Base-by-base conservation (phyloP, 2,113 vertebrate species). In the Sinocyclocheilus rhinocerous region DNA sequence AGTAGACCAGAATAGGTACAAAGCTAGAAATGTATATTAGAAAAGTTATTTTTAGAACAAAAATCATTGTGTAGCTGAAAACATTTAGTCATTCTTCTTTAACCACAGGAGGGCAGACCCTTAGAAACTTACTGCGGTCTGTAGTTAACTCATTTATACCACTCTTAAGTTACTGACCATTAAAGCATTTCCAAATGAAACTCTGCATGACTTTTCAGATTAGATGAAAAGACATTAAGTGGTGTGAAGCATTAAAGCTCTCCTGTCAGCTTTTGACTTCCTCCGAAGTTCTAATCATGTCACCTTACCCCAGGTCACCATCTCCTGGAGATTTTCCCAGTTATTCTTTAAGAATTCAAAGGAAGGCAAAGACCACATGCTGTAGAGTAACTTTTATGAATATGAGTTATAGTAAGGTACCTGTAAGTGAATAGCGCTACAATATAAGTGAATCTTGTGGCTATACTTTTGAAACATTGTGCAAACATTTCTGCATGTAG, bases 21-120 rank as follows among this genome's bases (percentile, higher is more conserved):
- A n/a, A 22, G 20, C 7, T 76, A 26, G 7, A 50, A 50, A 18
- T 55, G 42, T 45, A 45, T 10, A 45, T 15, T 72, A 36, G 16
- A 72, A 39, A 26, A 63, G 22, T 65, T 65, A 65, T 65, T 65
- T 15, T 65, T 15, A 33, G 6, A 67, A 33, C 12, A 33, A 33
- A 16, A 33, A 15, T 29, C 33, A 36, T 72, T 42, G 18, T 39
- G 8, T 13, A 20, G 29, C 29, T 79, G 20, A 42, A 79, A 61
- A 79, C 1, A 39, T 78, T 12, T 52, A 57, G 42, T 18, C 57
- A 45, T 45, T 24, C 39, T 11, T 81, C 16, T 45, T 45, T 55
- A 52, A 70, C 81, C 81, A 83, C 65, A 70, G 15, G 63, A 83
- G 81, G 65, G 63, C n/a, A 55, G 24, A 55, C 45, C 65, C 29